Conservation (phyloP, 2,888 invertebrate species). For the Drosophila tripunctata region DNA sequence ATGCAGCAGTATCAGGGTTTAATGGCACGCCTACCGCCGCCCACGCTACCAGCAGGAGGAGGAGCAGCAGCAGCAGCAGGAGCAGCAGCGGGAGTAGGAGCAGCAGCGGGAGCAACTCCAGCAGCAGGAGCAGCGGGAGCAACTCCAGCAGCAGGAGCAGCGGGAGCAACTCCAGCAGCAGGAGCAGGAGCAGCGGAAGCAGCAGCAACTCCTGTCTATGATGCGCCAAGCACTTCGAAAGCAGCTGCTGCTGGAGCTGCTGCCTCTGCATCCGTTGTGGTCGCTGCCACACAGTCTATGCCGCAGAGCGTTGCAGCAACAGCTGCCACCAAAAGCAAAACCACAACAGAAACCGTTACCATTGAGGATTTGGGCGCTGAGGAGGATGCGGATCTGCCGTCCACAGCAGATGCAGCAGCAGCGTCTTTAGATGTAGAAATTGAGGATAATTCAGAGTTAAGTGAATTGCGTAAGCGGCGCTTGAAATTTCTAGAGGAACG, state of each 20-base stretch:
- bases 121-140: constrained; percentile 13
- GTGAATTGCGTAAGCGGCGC: constrained; percentile 90
- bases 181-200: constrained; percentile 4
- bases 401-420: constrained; percentile 29
- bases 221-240: constrained; percentile 68
- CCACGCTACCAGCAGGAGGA: constrained; percentile 8
- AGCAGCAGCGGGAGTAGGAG: background rate
- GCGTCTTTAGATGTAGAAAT: constrained; percentile 48
- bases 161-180: constrained; percentile 22
- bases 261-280: constrained; percentile 35
- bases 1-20: constrained; percentile 96
- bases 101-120: constrained; percentile 18
- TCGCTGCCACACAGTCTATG: constrained; percentile 24
- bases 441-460: constrained; percentile 85
- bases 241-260: constrained; percentile 61
- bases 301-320: constrained; percentile 49
- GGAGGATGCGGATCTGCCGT: constrained; percentile 70
- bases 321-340: too few relatives aligned
- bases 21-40: constrained; percentile 85
- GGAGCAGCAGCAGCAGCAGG: constrained; percentile 11
- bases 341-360: constrained; percentile 60
- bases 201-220: too few relatives aligned
- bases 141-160: constrained; percentile 5
- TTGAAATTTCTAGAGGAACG: constrained; percentile 87
- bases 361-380: constrained; percentile 84